Evolutionary conservation across 2,797 vertebrate species (phyloP), one percentile per base, ranked within the genome.

Genomic region (Chiroxiphia lanceolata): DNA sequence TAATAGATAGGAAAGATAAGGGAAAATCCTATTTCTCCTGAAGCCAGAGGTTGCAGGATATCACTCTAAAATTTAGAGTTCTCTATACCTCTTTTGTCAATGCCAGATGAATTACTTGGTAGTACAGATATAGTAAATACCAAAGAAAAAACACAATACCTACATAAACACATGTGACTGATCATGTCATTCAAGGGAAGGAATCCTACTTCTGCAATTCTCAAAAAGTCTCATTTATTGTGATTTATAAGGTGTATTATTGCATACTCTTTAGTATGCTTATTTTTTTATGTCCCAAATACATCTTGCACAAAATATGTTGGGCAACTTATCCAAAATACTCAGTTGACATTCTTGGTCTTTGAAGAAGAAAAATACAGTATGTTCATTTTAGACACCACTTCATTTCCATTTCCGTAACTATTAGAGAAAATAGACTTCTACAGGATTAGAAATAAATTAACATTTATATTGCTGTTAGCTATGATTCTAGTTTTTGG

Each of bases 371-470:
- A 53, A 85, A 93, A 87, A 38, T 57, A 36, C 17, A 16, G 19
- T 40, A 23, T 36, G 8, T n/a, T 84, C 50, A 59, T 77, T 80
- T 76, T 81, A 88, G 50, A 72, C n/a, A 60, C n/a, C 18, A 36
- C 19, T 91, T 87, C 23, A 80, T 94, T 89, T 93, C 75, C 72
- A 88, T 88, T 88, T 94, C 53, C 1, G 0, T 86, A 85, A 64
- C 48, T 77, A 33, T 84, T 87, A 70, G 40, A 83, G 64, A 89
- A 93, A 94, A 70, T 70, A 87, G 36, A 25, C 6, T 64, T 89
- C 69, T 75, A n/a, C 21, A 78, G 85, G 50, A 68, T 68, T 78
- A 94, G 82, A 96, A 92, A 85, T 47, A 78, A 63, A 95, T 84
- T 96, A 84, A 79, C 61, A 85, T 93, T 93, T 86, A 61, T 71